Conservation (phyloP, 1,140 invertebrate species). For the Temnothorax curvispinosus region DNA sequence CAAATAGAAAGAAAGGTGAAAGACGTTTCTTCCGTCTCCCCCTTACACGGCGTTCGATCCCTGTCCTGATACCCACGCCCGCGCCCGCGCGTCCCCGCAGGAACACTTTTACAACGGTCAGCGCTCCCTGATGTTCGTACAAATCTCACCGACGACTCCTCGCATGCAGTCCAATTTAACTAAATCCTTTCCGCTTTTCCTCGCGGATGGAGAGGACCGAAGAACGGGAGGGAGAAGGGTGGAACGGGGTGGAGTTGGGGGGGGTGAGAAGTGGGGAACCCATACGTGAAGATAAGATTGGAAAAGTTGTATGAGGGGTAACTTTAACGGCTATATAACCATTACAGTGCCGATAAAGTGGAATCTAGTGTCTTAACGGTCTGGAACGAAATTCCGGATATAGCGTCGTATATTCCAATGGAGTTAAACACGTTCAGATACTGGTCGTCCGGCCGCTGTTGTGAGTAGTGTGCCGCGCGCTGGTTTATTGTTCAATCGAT, state of each 20-base stretch:
- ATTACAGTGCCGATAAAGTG: slow-evolving; percentile 85
- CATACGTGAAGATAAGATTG: slow-evolving; percentile 86
- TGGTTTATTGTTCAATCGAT: slow-evolving; percentile 68
- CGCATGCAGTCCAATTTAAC: slow-evolving; percentile 83
- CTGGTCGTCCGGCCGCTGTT: slow-evolving; percentile 62
- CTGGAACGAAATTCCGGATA: slow-evolving; percentile 84
- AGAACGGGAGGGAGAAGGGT: not conserved
- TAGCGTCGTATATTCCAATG: slow-evolving; percentile 82
- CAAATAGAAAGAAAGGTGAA: slow-evolving; percentile 74
- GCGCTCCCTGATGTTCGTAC: slow-evolving; percentile 77
- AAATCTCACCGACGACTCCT: slow-evolving; percentile 78
- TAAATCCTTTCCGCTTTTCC: slow-evolving; percentile 83
- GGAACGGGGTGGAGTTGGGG: not conserved
- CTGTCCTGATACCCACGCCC: not conserved
- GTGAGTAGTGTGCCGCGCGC: slow-evolving; percentile 59
- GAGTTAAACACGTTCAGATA: slow-evolving; percentile 80
- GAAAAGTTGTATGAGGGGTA: slow-evolving; percentile 86
- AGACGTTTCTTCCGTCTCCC: slow-evolving; percentile 49
- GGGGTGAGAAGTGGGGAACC: slow-evolving; percentile 53
- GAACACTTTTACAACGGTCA: slow-evolving; percentile 78
- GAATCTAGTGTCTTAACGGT: slow-evolving; percentile 85
- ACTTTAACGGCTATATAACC: slow-evolving; percentile 86
- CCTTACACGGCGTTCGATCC: slow-evolving; percentile 16
- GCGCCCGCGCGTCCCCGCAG: not conserved
- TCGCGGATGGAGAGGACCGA: not conserved